Evolutionary conservation across 2,113 vertebrate genomes (phyloP).

Genomic region (Sus scrofa): T2T-Sscrofa CM000819.6:43420001-43420500

Average conservation of each 20-base stretch:
- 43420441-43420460: constrained; percentile 15
- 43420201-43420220: background rate
- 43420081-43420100: constrained; percentile 11
- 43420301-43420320: background rate
- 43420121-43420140: constrained; percentile 64
- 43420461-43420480: constrained; percentile 35
- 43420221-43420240: background rate
- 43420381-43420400: constrained; percentile 12
- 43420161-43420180: constrained; percentile 47
- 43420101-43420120: constrained; percentile 67
- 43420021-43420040: constrained; percentile 60
- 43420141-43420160: constrained; percentile 4
- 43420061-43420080: constrained; percentile 72
- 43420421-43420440: background rate
- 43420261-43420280: background rate
- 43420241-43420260: background rate
- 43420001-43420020: constrained; percentile 75
- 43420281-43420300: background rate
- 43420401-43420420: constrained; percentile 44
- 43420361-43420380: background rate
- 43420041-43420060: constrained; percentile 74
- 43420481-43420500: constrained; percentile 70
- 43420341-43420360: background rate
- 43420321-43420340: background rate
- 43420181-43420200: constrained; percentile 7